phyloP scores from a whole-genome alignment of 1,140 invertebrate genomes.

The Euschistus heros region DNA sequence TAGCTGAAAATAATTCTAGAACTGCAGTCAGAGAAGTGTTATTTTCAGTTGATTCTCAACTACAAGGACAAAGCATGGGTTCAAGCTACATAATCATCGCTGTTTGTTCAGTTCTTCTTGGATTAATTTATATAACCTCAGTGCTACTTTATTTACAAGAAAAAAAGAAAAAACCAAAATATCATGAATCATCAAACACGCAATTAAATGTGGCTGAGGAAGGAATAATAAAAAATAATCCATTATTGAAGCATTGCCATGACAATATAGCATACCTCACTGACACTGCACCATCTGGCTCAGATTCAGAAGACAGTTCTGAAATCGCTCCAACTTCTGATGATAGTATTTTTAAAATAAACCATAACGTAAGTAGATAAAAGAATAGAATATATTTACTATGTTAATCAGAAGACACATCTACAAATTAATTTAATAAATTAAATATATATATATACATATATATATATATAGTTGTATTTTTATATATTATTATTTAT shows the following conservation, averaged over 20 bases:
- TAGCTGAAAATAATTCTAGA: constrained; percentile 8
- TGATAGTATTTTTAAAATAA: constrained; percentile 29
- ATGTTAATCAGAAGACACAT: too few species aligned
- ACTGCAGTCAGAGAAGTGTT: constrained; percentile 59
- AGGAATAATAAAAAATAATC: constrained; percentile 63
- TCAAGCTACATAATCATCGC: constrained; percentile 72
- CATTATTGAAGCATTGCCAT: constrained; percentile 41
- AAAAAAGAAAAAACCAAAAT: constrained; percentile 34
- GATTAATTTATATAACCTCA: constrained; percentile 70
- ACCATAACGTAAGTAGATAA: not conserved
- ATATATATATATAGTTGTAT: too few species aligned
- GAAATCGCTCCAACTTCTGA: constrained; percentile 27
- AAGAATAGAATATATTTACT: not conserved
- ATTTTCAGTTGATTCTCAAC: constrained; percentile 55
- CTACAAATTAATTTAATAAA: too few species aligned
- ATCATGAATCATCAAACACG: constrained; percentile 17
- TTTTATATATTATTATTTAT: too few species aligned
- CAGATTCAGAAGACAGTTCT: constrained; percentile 27
- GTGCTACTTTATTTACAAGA: constrained; percentile 69
- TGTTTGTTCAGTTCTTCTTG: constrained; percentile 63
- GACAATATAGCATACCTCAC: constrained; percentile 26
- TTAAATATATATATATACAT: too few species aligned
- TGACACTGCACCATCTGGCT: constrained; percentile 27
- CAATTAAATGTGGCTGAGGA: constrained; percentile 36
- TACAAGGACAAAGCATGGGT: constrained; percentile 42